Conservation (phyloP, 2,888 invertebrate genomes). For the Amphipyra berbera region DNA sequence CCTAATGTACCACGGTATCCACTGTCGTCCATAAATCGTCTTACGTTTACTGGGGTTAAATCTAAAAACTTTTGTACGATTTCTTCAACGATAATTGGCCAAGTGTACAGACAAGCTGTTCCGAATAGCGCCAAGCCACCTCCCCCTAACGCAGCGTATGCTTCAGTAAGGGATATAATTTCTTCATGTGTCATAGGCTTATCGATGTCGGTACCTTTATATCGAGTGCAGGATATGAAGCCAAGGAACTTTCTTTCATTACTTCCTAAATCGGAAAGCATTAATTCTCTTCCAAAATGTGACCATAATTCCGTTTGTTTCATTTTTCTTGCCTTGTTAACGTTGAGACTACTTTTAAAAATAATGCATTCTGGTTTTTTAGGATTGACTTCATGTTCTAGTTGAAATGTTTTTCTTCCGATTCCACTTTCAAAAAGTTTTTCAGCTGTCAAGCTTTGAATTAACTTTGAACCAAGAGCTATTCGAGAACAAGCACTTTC, state of each 20-base stretch:
- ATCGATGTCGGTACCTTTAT: conserved; percentile 91
- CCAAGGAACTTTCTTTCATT: conserved; percentile 95
- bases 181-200: conserved; percentile 92
- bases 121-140: conserved; percentile 98
- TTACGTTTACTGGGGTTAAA: conserved; percentile 91
- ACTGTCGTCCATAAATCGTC: conserved; percentile 96
- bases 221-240: conserved; percentile 96
- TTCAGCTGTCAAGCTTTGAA: conserved; percentile 96
- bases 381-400: conserved; percentile 91
- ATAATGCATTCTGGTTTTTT: conserved; percentile 91
- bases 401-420: conserved; percentile 94
- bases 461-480: conserved; percentile 93
- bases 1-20: conserved; percentile 96
- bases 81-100: conserved; percentile 94
- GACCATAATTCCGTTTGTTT: conserved; percentile 95
- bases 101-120: conserved; percentile 96
- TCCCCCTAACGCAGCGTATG: conserved; percentile 97
- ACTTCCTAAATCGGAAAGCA: conserved; percentile 91
- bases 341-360: conserved; percentile 93
- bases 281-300: conserved; percentile 95
- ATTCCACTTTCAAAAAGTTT: conserved; percentile 95
- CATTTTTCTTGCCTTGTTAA: conserved; percentile 92
- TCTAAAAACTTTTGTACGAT: conserved; percentile 89
- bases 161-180: conserved; percentile 92
- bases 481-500: conserved; percentile 94